These are phyloP conservation scores for Caenorhabditis remanei DNA, from an alignment of 1,140 invertebrate genomes.

Conservation along the genomic window DNA sequence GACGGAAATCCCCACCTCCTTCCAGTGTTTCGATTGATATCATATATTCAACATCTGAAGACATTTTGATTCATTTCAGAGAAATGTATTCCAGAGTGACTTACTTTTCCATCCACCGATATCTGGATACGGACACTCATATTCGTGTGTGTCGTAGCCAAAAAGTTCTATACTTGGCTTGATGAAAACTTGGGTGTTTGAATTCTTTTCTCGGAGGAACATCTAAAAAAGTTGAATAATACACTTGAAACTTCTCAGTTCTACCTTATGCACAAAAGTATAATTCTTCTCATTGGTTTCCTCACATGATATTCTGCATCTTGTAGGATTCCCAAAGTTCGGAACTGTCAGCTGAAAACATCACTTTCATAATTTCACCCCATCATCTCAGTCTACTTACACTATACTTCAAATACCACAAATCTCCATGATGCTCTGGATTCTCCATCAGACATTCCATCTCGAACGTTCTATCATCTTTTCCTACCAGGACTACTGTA, in stretches of 20 bases:
- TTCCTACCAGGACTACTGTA: background rate
- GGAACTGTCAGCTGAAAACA: constrained; percentile 8
- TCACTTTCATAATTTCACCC: background rate
- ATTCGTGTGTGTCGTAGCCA: background rate
- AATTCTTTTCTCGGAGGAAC: background rate
- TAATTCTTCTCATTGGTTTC: background rate
- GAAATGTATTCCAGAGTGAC: background rate
- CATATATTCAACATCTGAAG: background rate
- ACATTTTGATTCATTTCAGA: background rate
- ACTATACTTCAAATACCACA: background rate
- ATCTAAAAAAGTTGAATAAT: background rate
- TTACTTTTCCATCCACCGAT: background rate
- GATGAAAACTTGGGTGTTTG: constrained; percentile 14
- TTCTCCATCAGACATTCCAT: background rate
- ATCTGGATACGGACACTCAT: constrained; percentile 16
- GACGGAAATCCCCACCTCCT: constrained; percentile 31
- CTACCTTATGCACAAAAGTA: background rate
- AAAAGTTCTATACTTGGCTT: background rate
- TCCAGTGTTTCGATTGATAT: background rate
- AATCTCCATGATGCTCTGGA: background rate
- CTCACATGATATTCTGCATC: background rate
- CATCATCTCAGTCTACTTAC: background rate
- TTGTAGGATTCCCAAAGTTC: constrained; percentile 21
- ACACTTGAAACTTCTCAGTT: background rate
- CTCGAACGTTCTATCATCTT: constrained; percentile 4